phyloP scores from a whole-genome alignment of 2,888 invertebrate genomes.

The Nephrotoma flavescens region DNA sequence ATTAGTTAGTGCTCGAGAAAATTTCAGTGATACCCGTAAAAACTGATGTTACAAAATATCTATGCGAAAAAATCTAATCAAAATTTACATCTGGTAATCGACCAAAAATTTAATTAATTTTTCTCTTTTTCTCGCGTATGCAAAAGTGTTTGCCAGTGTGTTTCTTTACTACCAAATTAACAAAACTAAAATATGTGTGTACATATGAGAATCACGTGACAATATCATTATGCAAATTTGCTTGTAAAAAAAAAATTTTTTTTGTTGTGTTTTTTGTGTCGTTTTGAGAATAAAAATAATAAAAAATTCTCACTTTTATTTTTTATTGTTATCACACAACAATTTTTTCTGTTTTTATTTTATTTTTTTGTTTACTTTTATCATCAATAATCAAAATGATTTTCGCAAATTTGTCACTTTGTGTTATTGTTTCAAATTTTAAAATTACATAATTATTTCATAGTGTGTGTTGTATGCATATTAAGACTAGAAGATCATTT shows the following conservation, averaged over 20 bases:
- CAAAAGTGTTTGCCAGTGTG: not conserved
- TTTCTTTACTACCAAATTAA: not conserved
- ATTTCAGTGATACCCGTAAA: not conserved
- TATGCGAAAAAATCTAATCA: not conserved
- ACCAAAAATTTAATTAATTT: not conserved
- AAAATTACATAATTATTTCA: not conserved
- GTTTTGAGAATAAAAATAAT: not conserved
- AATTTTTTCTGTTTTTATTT: not conserved
- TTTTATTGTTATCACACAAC: not conserved
- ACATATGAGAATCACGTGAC: not conserved
- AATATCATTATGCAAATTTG: not conserved
- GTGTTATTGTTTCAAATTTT: not conserved
- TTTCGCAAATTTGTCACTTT: not conserved
- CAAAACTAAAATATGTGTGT: not conserved
- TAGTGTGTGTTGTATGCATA: not conserved
- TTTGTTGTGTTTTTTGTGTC: not conserved
- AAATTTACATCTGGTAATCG: not conserved
- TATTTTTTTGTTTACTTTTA: not conserved
- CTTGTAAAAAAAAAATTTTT: not conserved
- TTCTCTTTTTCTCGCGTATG: not conserved
- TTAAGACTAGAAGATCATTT: not conserved
- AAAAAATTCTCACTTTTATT: not conserved
- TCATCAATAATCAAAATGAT: not conserved
- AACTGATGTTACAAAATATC: not conserved
- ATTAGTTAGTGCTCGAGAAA: not conserved